These are phyloP conservation scores for Limnephilus lunatus DNA, from an alignment of 2,888 invertebrate species.

Conservation along the genomic window DNA sequence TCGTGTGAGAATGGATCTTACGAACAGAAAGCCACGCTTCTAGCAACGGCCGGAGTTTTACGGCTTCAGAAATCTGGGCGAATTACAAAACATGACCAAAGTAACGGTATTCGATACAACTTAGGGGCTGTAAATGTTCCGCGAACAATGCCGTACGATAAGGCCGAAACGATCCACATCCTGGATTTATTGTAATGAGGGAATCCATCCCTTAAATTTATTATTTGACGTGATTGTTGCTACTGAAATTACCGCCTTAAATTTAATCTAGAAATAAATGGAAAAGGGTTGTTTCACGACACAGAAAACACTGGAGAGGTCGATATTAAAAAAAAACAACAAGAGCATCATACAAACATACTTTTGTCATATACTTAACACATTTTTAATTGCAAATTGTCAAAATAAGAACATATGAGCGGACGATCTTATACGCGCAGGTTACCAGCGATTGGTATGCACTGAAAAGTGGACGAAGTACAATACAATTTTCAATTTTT, in stretches of 20 bases:
- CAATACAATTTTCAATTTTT: too few relatives aligned
- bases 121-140: background rate
- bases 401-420: too few relatives aligned
- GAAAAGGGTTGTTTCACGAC: background rate
- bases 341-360: too few relatives aligned
- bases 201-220: background rate
- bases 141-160: background rate
- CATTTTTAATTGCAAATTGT: too few relatives aligned
- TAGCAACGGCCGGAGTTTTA: background rate
- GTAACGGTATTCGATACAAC: background rate
- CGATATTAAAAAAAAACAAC: background rate
- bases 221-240: background rate
- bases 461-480: too few relatives aligned
- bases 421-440: too few relatives aligned
- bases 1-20: background rate
- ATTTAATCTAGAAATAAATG: background rate
- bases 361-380: too few relatives aligned
- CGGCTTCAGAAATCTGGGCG: background rate
- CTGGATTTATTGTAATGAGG: constrained; percentile 2
- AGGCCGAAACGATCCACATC: background rate
- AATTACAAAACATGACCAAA: background rate
- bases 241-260: background rate
- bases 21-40: background rate
- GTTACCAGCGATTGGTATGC: too few relatives aligned
- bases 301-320: background rate